Evolutionary conservation across 2,113 vertebrate genomes (phyloP).

Genomic region (Acrocephalus arundinaceus): DNA sequence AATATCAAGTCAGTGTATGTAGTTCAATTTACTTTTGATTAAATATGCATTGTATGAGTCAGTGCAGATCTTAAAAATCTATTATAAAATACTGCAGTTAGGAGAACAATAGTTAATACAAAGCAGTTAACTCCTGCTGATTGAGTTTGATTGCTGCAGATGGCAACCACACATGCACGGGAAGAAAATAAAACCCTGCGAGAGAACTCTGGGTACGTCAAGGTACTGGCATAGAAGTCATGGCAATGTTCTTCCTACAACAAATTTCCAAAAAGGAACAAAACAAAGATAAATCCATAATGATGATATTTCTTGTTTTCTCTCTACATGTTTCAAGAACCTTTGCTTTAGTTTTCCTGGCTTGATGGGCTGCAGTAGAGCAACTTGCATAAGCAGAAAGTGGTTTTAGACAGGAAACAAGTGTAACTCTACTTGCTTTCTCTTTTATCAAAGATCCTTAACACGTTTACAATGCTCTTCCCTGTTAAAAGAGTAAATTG

Average conservation of each 20-base stretch:
- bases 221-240: background rate
- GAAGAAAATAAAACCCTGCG: background rate
- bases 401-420: background rate
- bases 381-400: background rate
- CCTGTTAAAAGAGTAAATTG: background rate
- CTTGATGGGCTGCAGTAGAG: background rate
- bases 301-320: background rate
- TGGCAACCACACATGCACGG: background rate
- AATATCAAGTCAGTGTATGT: background rate
- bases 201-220: background rate
- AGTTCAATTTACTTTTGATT: slow-evolving; percentile 28
- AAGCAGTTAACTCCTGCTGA: slow-evolving; percentile 5
- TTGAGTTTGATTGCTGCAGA: background rate
- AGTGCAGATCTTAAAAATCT: slow-evolving; percentile 16
- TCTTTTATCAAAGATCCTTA: background rate
- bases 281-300: background rate
- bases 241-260: background rate
- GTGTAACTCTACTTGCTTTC: background rate
- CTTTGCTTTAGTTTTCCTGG: background rate
- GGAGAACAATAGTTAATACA: slow-evolving; percentile 14
- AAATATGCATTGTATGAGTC: background rate
- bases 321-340: background rate
- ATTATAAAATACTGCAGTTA: background rate
- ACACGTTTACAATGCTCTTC: background rate
- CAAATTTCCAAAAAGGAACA: background rate